phyloP scores from a whole-genome alignment of 2,113 vertebrate genomes.

The Tapirus terrestris region DNA sequence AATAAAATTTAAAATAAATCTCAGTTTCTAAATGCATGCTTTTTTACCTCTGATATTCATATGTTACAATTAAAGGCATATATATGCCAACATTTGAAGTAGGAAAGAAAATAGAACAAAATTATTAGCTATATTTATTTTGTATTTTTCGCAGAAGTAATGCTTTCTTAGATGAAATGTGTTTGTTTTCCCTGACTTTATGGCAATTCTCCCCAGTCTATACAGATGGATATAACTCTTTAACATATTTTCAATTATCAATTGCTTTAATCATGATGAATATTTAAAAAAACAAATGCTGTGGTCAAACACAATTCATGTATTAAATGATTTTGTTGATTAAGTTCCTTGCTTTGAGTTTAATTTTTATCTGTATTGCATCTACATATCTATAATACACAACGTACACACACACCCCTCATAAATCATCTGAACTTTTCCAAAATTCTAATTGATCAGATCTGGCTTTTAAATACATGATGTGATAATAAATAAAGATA shows the following conservation, averaged over 20 bases:
- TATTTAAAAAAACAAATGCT: not conserved
- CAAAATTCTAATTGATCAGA: not conserved
- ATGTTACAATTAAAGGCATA: not conserved
- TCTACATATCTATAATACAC: not conserved
- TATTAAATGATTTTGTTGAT: not conserved
- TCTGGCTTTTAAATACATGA: not conserved
- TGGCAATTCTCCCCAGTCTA: not conserved
- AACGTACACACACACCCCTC: not conserved
- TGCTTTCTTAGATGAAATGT: not conserved
- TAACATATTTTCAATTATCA: not conserved
- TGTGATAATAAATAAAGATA: not conserved
- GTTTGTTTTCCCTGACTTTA: not conserved
- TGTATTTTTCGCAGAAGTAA: not conserved
- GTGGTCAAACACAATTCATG: not conserved
- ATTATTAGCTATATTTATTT: constrained; percentile 7
- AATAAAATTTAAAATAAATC: not conserved
- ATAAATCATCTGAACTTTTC: not conserved
- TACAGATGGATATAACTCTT: not conserved
- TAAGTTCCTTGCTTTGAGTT: not conserved
- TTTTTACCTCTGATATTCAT: not conserved
- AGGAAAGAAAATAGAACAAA: not conserved
- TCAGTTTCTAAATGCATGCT: not conserved
- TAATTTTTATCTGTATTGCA: not conserved
- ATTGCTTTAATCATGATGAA: not conserved
- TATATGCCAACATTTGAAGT: not conserved